A percentile compares a stretch with the other conserved stretches of the same genome.
phyloP scores from a whole-genome alignment of 2,888 invertebrate species.

The Omphaloscelis lunosa region DNA sequence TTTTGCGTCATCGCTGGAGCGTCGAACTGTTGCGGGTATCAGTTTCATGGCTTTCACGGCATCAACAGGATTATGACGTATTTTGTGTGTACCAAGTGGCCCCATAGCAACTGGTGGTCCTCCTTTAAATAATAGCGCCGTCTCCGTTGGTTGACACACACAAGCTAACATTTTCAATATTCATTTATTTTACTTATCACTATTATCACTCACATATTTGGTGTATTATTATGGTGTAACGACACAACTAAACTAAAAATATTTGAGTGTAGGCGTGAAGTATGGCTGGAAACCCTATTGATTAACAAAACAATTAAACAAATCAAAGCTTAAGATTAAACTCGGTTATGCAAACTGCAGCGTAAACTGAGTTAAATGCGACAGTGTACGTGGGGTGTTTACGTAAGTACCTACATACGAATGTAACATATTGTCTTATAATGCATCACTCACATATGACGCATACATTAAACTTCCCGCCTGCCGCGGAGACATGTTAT shows the following conservation, averaged over 20 bases:
- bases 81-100: slow-evolving; percentile 87
- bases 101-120: slow-evolving; percentile 90
- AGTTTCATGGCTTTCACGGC: slow-evolving; percentile 83
- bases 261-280: slow-evolving; percentile 18
- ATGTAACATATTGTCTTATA: slow-evolving; percentile 44
- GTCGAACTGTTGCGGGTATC: slow-evolving; percentile 77
- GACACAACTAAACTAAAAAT: slow-evolving; percentile 30
- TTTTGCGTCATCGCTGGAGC: slow-evolving; percentile 79
- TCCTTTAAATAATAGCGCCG: slow-evolving; percentile 89
- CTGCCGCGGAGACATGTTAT: slow-evolving; percentile 47
- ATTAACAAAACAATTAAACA: slow-evolving; percentile 20
- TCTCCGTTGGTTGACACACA: slow-evolving; percentile 92
- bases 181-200: slow-evolving; percentile 78
- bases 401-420: slow-evolving; percentile 23
- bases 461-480: slow-evolving; percentile 58
- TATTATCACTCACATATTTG: slow-evolving; percentile 83
- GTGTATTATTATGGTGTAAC: slow-evolving; percentile 64
- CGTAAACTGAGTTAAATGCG: slow-evolving; percentile 23
- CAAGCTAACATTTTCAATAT: slow-evolving; percentile 92
- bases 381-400: slow-evolving; percentile 34
- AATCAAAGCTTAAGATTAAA: slow-evolving; percentile 24
- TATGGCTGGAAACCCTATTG: slow-evolving; percentile 73
- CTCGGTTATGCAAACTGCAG: slow-evolving; percentile 20
- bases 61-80: slow-evolving; percentile 80
- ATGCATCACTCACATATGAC: slow-evolving; percentile 44